Evolutionary conservation across 2,113 vertebrate genomes (phyloP), one percentile per base, ranked within the genome.

Genomic region (Gymnorhina tibicen): DNA sequence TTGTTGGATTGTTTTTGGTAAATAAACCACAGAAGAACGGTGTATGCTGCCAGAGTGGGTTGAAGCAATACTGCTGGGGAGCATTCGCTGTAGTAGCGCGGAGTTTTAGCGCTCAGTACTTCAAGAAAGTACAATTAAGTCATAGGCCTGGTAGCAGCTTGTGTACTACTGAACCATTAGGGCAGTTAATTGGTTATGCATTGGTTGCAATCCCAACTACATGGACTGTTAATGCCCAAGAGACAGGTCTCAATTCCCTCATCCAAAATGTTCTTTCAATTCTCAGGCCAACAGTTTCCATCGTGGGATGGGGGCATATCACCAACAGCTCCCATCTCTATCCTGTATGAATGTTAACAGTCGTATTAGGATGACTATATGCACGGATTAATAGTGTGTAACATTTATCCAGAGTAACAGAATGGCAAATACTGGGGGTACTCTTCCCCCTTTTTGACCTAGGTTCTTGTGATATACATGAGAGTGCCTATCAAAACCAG

Each of bases 11-110:
- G 13, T 42, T 93, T 91, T 87, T 0, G 0, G 64, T 89, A 87
- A 83, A 73, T 50, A 93, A 93, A 81, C n/a, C n/a, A 74, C 52
- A 81, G 80, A 52, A 95, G 26, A 89, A 20, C 52, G 8, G 8
- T 49, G 27, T 75, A 27, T 2, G 8, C 39, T 86, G 89, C 55
- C 60, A 55, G 47, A 74, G 24, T 11, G 28, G 74, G 77, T 67
- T 46, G 50, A 59, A 88, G 77, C n/a, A 88, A 77, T 62, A 26
- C 18, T 88, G 55, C n/a, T 58, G 53, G 52, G 53, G 75, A 73
- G 30, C 0, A 4, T 74, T 89, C 10, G 28, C 58, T 68, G 11
- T 33, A 39, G 44, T 44, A 56, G 20, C 0, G 0, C 16, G 41
- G 67, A 42, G 53, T 76, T 93, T 53, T 47, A 60, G 39, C 27